Evolutionary conservation across 2,888 invertebrate species (phyloP).

Genomic region (Drosophila imparisetae): DNA sequence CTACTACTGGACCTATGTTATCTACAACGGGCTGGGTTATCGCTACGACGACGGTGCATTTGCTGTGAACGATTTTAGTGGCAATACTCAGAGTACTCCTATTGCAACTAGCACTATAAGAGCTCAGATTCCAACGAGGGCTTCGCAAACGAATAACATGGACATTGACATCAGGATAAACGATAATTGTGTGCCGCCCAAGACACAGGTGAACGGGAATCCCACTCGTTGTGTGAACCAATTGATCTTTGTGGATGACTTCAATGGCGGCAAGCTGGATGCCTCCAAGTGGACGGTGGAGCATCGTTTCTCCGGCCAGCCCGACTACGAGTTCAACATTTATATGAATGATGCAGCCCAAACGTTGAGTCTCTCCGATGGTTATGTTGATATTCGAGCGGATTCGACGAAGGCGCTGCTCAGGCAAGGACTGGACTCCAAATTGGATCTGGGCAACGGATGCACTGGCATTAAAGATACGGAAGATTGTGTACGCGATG

Average conservation of each 20-base stretch:
- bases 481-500: conserved; percentile 72
- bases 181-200: conserved; percentile 42
- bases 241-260: conserved; percentile 81
- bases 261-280: conserved; percentile 65
- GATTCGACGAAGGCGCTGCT: conserved; percentile 58
- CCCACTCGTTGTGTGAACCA: conserved; percentile 72
- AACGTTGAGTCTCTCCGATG: conserved; percentile 61
- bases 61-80: conserved; percentile 67
- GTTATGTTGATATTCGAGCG: conserved; percentile 69
- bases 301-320: conserved; percentile 75
- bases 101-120: neutral
- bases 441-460: conserved; percentile 65
- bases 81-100: conserved; percentile 1
- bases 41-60: conserved; percentile 85
- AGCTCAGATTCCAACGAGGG: neutral
- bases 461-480: conserved; percentile 78
- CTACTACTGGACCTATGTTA: conserved; percentile 91
- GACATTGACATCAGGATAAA: conserved; percentile 46
- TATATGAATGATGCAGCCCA: conserved; percentile 48
- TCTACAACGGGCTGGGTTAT: conserved; percentile 89
- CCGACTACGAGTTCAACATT: conserved; percentile 80
- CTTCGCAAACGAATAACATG: conserved; percentile 9
- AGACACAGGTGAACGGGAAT: conserved; percentile 64
- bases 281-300: conserved; percentile 76
- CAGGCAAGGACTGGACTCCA: conserved; percentile 28